Base-by-base conservation (phyloP, 1,140 invertebrate species). In the Ectropis grisescens region DNA sequence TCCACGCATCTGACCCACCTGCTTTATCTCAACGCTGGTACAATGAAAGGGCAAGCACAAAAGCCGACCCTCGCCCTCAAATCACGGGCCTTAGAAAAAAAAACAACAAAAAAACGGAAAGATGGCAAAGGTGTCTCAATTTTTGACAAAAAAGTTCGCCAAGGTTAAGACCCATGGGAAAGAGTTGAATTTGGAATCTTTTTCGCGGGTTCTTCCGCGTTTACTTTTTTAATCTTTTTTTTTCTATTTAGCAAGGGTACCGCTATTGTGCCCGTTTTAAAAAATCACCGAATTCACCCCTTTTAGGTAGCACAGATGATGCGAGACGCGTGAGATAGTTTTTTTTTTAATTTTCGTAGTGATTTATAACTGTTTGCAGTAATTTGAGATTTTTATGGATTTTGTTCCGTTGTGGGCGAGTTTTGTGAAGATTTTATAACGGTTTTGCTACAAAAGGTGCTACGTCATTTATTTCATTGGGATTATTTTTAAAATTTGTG, bases 91-190 rank as follows among this genome's bases (percentile, higher is more conserved):
- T 22, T 16, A 29, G 13, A 25, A 27, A 33, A 26, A 60, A 68
- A 68, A 67, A 67, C 38, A 40, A 41, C 51, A 81, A 70, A 76
- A 71, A 72, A 64, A 37, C 48, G 3, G 3, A 79, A 79, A 76
- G 74, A 81, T 81, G 72, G 47, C 71, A 76, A 81, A 81, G 72
- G 76, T 79, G 76, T 81, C 72, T 72, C 58, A 66, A 60, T 75
- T 70, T 76, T 71, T 66, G 36, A 62, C 43, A 71, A 78, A 37
- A 76, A 76, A 64, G 40, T 62, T 58, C 52, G 52, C 58, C 52
- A 65, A 81, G 72, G 72, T 78, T 78, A 78, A 78, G 72, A 81
- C 67, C 67, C 72, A 76, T 78, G 76, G 72, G 76, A 81, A 81
- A 81, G 72, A 78, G 76, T 78, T 78, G 66, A 58, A 55, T 58